Evolutionary conservation across 2,797 vertebrate genomes (phyloP), one percentile per base, ranked within the genome.

Genomic region (Scyliorhinus canicula): DNA sequence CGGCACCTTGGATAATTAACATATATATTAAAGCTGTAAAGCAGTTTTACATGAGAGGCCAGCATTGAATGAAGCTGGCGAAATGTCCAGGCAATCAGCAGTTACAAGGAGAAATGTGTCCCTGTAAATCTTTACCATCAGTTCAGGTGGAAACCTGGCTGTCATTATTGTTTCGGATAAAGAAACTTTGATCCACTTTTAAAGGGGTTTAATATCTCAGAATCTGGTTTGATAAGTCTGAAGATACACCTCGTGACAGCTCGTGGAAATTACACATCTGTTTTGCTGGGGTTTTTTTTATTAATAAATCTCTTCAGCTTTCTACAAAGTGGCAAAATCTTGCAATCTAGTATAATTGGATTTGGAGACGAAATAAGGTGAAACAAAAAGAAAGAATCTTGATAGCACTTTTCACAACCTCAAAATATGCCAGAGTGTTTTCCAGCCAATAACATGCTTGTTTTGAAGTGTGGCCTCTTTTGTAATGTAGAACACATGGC

Each of bases 21-120:
- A 95, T 95, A 90, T 93, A 95, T 95, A 95, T 95, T 95, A 84
- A 93, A 93, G 52, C 93, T 69, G 50, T 93, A 84, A 93, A 52
- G 57, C 52, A 40, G 77, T 74, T 84, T 82, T n/a, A 57, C 44
- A 63, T 63, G 8, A 19, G 91, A 90, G 93, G 44, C 6, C 57
- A 84, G 63, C 57, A 40, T 12, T 93, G 71, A 93, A 93, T 82
- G 47, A 91, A 40, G 65, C 88, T 57, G 57, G 90, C 14, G 77
- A 90, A 79, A 93, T n/a, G 47, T 57, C 21, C 24, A 19, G 60
- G 77, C 74, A 91, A 69, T 95, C 84, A 52, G 1, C 31, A 95
- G 77, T 52, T 35, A 95, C 52, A 40, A 40, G 74, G 11, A 69
- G 93, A 86, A 44, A 50, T 69, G 55, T 65, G 16, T 71, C 44